These are phyloP conservation scores for Antrozous pallidus DNA, from an alignment of 2,797 vertebrate genomes.

Conservation along the genomic window DNA sequence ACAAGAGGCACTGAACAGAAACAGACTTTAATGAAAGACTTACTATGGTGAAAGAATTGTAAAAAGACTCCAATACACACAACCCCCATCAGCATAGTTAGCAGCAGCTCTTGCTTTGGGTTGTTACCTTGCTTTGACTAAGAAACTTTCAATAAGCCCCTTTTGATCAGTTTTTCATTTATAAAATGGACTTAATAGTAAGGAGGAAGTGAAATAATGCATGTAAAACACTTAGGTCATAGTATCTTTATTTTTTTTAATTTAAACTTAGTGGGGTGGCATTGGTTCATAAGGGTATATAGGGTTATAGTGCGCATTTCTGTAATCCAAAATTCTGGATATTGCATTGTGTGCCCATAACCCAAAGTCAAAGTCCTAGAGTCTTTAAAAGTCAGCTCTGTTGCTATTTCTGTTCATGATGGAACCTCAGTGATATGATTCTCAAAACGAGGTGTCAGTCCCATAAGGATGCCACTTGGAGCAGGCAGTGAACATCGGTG, in stretches of 20 bases:
- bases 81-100: neutral
- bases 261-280: neutral
- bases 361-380: neutral
- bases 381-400: neutral
- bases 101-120: neutral
- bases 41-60: neutral
- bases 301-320: neutral
- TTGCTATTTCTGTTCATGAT: neutral
- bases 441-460: neutral
- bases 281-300: neutral
- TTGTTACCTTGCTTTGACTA: neutral
- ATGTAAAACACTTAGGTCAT: neutral
- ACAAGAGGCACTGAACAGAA: neutral
- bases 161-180: neutral
- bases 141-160: neutral
- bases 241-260: neutral
- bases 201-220: neutral
- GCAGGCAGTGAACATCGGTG: neutral
- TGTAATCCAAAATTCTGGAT: neutral
- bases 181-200: neutral
- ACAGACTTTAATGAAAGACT: neutral
- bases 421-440: neutral
- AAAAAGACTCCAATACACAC: neutral
- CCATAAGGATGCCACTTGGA: neutral
- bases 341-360: neutral